Base-by-base conservation (phyloP, 2,888 invertebrate species). In the Phalera bucephala region DNA sequence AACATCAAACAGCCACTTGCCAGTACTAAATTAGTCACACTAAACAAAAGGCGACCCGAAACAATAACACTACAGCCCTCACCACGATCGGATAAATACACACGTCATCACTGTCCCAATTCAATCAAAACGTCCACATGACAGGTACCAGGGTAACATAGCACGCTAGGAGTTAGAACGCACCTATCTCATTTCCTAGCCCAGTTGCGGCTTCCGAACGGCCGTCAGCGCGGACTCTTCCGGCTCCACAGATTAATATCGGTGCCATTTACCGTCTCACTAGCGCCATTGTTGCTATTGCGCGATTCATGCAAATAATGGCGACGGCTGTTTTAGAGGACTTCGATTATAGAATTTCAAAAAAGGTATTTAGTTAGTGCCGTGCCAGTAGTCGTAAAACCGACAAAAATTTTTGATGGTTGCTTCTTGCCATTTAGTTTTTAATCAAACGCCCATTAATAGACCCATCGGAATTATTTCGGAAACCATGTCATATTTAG, bases 181-280 rank as follows among this genome's bases (percentile, higher is more conserved):
- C 77, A 80, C 74, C 84, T 88, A 89, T 88, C 88, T 88, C 88
- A 88, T 89, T 88, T 89, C 88, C 88, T 86, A 88, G 83, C 86
- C 83, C 87, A 85, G 87, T 86, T 82, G 84, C 70, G 78, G 83
- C 64, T 85, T 87, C 87, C 86, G 87, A 81, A 75, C 73, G 70
- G 79, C 80, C 86, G 85, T 79, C 80, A 80, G 80, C 81, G 69
- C 72, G 70, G 72, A 70, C 75, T 70, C 77, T 75, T 88, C 88
- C 88, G 87, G 86, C 87, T 87, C 77, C 80, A 59, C 71, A 86
- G 88, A 89, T 89, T 87, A 87, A 80, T 84, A 89, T 89, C 88
- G 80, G 78, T 61, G 74, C 76, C 70, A 80, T 83, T 83, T 86
- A 82, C 87, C 80, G 80, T 72, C 75, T 77, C 77, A 74, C 75